Conservation (phyloP, 37 sponge, comb jelly and placozoan species). For the Theonella swinhoei region DNA sequence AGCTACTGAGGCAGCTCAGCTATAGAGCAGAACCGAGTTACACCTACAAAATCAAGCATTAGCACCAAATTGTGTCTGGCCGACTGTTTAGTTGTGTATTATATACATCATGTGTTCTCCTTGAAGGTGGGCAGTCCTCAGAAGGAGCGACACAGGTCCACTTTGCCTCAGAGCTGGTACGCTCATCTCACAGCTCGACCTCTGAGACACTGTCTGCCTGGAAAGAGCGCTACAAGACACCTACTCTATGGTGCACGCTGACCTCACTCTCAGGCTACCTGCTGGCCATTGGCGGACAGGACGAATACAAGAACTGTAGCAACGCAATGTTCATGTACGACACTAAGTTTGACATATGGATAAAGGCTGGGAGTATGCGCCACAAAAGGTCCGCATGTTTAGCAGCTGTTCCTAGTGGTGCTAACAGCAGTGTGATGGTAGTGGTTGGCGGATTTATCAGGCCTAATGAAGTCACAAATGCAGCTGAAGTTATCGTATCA, state of each 20-base stretch:
- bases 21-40: no score
- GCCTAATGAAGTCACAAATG: neutral
- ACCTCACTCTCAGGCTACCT: neutral
- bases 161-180: neutral
- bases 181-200: neutral
- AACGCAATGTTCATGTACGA: neutral
- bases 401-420: neutral
- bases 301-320: neutral
- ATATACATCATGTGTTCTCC: no score
- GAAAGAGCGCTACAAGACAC: neutral
- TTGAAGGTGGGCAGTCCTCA: neutral
- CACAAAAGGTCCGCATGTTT: neutral
- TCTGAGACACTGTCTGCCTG: neutral
- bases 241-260: neutral
- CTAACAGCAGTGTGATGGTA: neutral
- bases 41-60: no score
- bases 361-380: neutral
- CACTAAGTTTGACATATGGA: neutral
- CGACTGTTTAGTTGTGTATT: no score
- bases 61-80: no score
- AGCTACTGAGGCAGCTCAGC: no score
- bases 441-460: neutral
- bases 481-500: neutral
- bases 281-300: neutral
- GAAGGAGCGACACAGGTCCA: neutral